These are phyloP conservation scores for Drosophila anceps DNA, from an alignment of 2,888 invertebrate species.

Conservation along the genomic window DNA sequence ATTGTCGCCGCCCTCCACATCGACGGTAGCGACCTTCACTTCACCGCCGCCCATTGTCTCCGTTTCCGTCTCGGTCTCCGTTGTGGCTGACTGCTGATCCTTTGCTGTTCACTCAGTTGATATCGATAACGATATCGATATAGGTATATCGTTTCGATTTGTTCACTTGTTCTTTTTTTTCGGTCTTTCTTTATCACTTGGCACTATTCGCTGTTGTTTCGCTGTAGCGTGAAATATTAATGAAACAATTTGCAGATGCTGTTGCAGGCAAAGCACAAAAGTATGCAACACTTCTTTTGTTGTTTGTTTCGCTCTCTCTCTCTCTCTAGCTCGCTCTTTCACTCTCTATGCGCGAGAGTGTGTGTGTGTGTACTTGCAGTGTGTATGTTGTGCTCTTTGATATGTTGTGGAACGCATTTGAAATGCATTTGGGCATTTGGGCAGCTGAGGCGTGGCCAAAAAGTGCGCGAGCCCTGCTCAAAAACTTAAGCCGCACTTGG, in stretches of 20 bases:
- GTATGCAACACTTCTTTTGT: conserved; percentile 66
- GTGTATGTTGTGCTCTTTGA: conserved; percentile 31
- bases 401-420: conserved; percentile 73
- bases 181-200: conserved; percentile 4
- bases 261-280: conserved; percentile 35
- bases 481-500: conserved; percentile 49
- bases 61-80: conserved; percentile 76
- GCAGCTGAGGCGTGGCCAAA: conserved; percentile 67
- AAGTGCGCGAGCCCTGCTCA: conserved; percentile 19
- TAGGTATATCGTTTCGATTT: neutral
- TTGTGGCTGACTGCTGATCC: conserved; percentile 62
- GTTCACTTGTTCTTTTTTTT: conserved; percentile 13
- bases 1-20: conserved; percentile 94
- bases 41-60: conserved; percentile 89
- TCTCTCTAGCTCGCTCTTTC: neutral
- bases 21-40: conserved; percentile 95
- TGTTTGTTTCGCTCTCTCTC: conserved; percentile 20
- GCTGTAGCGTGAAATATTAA: conserved; percentile 47
- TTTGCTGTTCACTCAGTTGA: conserved; percentile 5
- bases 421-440: conserved; percentile 66
- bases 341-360: conserved; percentile 1
- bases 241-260: conserved; percentile 67
- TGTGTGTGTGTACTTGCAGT: conserved; percentile 18
- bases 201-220: conserved; percentile 42
- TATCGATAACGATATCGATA: conserved; percentile 29